Percentiles rank a stretch among this genome's conserved stretches.
Evolutionary conservation across 2,888 invertebrate species (phyloP).

Genomic region (Mythimna vitellina): DNA sequence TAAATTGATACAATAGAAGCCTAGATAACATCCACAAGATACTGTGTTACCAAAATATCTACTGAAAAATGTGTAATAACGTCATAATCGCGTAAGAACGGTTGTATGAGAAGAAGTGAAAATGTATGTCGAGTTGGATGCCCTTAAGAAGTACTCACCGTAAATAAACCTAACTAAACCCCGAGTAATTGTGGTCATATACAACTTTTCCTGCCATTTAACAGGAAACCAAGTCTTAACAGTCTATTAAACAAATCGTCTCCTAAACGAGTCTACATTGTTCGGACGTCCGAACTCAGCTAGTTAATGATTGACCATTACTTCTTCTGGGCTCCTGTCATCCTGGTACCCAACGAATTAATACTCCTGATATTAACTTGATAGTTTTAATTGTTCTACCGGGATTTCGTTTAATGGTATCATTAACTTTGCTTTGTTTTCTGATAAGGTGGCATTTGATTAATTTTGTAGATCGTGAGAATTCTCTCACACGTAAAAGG

Average conservation of each 20-base stretch:
- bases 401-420: constrained; percentile 52
- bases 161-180: constrained; percentile 19
- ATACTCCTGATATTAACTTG: constrained; percentile 64
- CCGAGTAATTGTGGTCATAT: constrained; percentile 52
- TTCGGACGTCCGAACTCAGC: constrained; percentile 39
- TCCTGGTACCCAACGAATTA: constrained; percentile 70
- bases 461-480: constrained; percentile 49
- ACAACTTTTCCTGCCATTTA: constrained; percentile 60
- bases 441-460: constrained; percentile 29
- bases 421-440: constrained; percentile 56
- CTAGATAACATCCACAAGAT: no score
- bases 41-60: no score
- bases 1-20: no score
- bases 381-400: constrained; percentile 68
- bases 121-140: no score
- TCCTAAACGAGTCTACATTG: constrained; percentile 63
- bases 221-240: constrained; percentile 57
- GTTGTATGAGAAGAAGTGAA: no score
- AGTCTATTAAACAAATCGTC: constrained; percentile 61
- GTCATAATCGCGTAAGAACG: no score
- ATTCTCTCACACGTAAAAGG: constrained; percentile 38
- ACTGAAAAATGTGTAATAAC: no score
- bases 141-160: not conserved
- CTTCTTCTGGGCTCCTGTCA: constrained; percentile 65
- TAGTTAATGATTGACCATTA: constrained; percentile 72